Evolutionary conservation across 2,797 vertebrate genomes (phyloP).

Genomic region (Tinamus major): DNA sequence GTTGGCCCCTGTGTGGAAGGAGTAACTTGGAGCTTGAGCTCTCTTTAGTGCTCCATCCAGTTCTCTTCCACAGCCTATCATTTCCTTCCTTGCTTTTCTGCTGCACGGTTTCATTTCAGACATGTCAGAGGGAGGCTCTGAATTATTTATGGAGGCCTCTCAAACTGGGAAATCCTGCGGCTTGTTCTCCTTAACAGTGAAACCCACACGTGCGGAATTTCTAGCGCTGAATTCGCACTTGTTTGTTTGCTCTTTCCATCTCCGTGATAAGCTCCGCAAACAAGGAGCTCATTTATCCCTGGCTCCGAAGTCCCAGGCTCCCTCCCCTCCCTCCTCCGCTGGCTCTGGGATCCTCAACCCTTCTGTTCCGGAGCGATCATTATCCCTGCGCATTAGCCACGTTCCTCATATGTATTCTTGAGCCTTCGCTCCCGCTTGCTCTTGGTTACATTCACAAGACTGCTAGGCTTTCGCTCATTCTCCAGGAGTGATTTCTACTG

Average conservation of each 20-base stretch:
- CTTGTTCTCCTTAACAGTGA: slow-evolving; percentile 2
- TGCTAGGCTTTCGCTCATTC: not conserved
- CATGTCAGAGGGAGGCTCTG: not conserved
- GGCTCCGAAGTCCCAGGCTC: not conserved
- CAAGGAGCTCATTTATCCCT: not conserved
- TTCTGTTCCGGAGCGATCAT: not conserved
- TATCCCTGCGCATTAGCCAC: not conserved
- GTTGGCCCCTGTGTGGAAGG: not conserved
- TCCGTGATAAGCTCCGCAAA: not conserved
- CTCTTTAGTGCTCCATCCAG: not conserved
- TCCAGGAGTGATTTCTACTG: not conserved
- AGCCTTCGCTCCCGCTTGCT: not conserved
- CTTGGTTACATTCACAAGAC: not conserved
- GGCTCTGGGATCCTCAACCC: not conserved
- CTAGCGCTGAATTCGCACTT: not conserved
- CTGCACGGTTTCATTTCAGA: not conserved
- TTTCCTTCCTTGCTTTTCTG: not conserved
- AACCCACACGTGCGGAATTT: not conserved
- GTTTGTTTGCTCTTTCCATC: not conserved
- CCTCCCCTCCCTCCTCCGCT: not conserved
- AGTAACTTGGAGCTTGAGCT: not conserved
- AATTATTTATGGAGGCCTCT: not conserved
- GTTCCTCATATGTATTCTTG: not conserved
- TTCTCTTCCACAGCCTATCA: not conserved
- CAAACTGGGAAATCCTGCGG: not conserved